phyloP scores from a whole-genome alignment of 2,888 invertebrate species.

The Gasteruption jaculator region DNA sequence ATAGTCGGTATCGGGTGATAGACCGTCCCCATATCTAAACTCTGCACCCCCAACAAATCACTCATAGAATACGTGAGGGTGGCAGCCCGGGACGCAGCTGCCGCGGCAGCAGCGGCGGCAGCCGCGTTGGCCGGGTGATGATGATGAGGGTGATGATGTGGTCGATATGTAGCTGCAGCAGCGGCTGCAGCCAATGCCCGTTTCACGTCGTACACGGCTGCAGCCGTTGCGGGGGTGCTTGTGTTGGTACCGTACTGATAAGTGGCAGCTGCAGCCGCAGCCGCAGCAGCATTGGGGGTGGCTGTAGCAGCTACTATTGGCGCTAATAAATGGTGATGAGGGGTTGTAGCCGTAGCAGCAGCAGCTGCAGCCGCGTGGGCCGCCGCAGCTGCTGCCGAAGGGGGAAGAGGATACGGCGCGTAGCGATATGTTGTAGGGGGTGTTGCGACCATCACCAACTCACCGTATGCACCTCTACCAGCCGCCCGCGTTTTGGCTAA shows the following conservation, averaged over 20 bases:
- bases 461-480: slow-evolving; percentile 95
- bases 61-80: slow-evolving; percentile 66
- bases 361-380: slow-evolving; percentile 43
- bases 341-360: slow-evolving; percentile 36
- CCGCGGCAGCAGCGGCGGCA: slow-evolving; percentile 57
- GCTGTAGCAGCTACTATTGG: slow-evolving; percentile 46
- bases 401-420: slow-evolving; percentile 49
- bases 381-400: slow-evolving; percentile 48
- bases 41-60: slow-evolving; percentile 68
- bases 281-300: slow-evolving; percentile 35
- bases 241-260: slow-evolving; percentile 48
- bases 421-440: slow-evolving; percentile 56
- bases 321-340: slow-evolving; percentile 39
- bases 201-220: slow-evolving; percentile 56
- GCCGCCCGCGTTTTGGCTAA: slow-evolving; percentile 93
- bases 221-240: slow-evolving; percentile 51
- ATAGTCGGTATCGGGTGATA: slow-evolving; percentile 70
- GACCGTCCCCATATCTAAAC: slow-evolving; percentile 65
- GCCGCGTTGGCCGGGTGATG: slow-evolving; percentile 54
- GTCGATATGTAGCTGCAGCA: slow-evolving; percentile 9
- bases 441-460: slow-evolving; percentile 86
- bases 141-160: too few relatives aligned
- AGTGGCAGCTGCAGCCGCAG: slow-evolving; percentile 41
- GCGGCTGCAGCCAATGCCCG: slow-evolving; percentile 46
- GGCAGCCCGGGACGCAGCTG: slow-evolving; percentile 51